Conservation (phyloP, 1,140 invertebrate genomes). For the Brachionus paranguensis region DNA sequence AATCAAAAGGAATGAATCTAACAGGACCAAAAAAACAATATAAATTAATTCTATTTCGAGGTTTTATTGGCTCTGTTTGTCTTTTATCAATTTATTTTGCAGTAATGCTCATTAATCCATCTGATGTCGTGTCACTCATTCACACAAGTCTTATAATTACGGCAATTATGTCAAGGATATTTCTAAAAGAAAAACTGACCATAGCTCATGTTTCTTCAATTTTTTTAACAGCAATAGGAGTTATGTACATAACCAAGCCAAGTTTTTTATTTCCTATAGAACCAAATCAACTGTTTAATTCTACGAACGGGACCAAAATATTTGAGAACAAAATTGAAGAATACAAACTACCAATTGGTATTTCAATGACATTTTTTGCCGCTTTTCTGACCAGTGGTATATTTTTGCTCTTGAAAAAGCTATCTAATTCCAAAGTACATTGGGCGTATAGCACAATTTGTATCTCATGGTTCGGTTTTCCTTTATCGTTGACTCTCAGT, state of each 20-base stretch:
- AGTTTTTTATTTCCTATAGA: slow-evolving; percentile 27
- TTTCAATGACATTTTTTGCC: neutral
- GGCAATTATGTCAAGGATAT: slow-evolving; percentile 26
- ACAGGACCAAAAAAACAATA: slow-evolving; percentile 6
- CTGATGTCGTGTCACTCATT: neutral
- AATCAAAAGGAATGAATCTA: neutral
- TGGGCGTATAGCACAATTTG: slow-evolving; percentile 31
- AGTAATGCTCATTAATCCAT: slow-evolving; percentile 24
- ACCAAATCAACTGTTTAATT: neutral
- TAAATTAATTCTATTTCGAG: neutral
- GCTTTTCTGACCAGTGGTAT: neutral
- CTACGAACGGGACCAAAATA: neutral
- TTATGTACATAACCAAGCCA: slow-evolving; percentile 14
- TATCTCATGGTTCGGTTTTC: slow-evolving; percentile 10
- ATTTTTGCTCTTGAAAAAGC: slow-evolving; percentile 8
- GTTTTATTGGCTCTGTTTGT: neutral
- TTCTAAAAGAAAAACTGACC: slow-evolving; percentile 34
- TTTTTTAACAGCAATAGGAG: slow-evolving; percentile 15
- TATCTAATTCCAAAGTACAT: slow-evolving; percentile 18
- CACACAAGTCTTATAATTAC: slow-evolving; percentile 30
- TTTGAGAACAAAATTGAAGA: neutral
- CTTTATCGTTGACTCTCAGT: neutral
- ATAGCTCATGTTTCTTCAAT: slow-evolving; percentile 15
- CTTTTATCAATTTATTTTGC: slow-evolving; percentile 35
- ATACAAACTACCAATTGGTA: neutral